Percentiles rank a stretch among this genome's conserved stretches.
These are phyloP conservation scores for Oopsacas minuta DNA, from an alignment of 37 sponge, comb jelly and placozoan genomes.

Conservation along the genomic window DNA sequence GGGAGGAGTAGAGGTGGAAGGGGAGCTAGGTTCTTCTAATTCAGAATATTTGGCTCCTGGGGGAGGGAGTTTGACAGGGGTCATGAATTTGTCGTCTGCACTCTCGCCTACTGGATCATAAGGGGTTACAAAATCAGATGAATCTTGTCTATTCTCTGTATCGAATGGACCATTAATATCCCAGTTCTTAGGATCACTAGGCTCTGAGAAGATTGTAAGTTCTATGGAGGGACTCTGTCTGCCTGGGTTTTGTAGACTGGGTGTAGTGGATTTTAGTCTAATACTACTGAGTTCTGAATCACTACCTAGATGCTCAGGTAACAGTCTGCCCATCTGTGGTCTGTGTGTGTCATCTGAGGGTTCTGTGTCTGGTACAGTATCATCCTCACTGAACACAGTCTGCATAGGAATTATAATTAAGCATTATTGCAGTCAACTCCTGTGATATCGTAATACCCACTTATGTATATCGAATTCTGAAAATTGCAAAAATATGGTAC, in stretches of 20 bases:
- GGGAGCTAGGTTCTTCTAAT: not conserved
- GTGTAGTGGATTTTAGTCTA: not conserved
- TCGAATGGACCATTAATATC: not conserved
- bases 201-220: not conserved
- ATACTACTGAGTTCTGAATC: not conserved
- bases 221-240: conserved; percentile 16
- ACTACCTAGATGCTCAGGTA: not conserved
- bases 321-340: not conserved
- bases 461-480: no score
- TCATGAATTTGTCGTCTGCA: not conserved
- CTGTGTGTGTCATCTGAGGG: not conserved
- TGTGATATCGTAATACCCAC: no score
- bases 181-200: not conserved
- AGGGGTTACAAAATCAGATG: not conserved
- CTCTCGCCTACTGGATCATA: not conserved
- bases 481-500: no score
- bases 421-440: not conserved
- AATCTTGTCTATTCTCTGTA: not conserved
- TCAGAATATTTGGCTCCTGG: not conserved
- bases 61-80: conserved; percentile 1
- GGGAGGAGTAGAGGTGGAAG: not conserved
- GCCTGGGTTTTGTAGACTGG: not conserved
- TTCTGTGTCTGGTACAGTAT: not conserved
- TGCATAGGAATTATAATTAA: not conserved
- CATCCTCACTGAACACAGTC: not conserved